phyloP scores from a whole-genome alignment of 2,888 invertebrate species.

The Eremobia ochroleuca region DNA sequence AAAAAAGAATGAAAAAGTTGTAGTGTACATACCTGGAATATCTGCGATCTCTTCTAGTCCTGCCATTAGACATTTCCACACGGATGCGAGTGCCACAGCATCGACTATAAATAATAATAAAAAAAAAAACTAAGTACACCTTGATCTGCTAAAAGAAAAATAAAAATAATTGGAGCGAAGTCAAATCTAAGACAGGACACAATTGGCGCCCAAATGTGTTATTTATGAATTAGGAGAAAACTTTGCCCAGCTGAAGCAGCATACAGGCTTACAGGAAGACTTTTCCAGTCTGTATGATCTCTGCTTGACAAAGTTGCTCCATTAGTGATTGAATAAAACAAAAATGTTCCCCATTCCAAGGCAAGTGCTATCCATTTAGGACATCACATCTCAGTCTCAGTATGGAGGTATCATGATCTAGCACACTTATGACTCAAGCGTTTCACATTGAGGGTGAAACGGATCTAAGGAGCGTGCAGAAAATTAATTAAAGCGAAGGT shows the following conservation, averaged over 20 bases:
- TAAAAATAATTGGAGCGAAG: background rate
- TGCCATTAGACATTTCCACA: conserved; percentile 98
- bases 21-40: conserved; percentile 74
- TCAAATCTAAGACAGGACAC: background rate
- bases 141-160: background rate
- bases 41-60: conserved; percentile 94
- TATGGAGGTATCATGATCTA: conserved; percentile 86
- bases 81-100: conserved; percentile 97
- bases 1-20: conserved; percentile 11
- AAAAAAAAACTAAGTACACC: background rate
- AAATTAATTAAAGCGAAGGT: background rate
- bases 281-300: background rate
- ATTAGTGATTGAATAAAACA: background rate
- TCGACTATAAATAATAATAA: conserved; percentile 89
- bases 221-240: background rate
- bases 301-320: too few relatives aligned
- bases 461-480: conserved; percentile 90
- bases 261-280: background rate
- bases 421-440: conserved; percentile 91
- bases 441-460: conserved; percentile 87
- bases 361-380: conserved; percentile 74
- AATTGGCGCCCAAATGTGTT: conserved; percentile 1
- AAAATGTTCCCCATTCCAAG: conserved; percentile 87
- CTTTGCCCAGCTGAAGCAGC: background rate
- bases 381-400: conserved; percentile 82